Conservation (phyloP, 2,888 invertebrate genomes). For the Stratiomys singularior region DNA sequence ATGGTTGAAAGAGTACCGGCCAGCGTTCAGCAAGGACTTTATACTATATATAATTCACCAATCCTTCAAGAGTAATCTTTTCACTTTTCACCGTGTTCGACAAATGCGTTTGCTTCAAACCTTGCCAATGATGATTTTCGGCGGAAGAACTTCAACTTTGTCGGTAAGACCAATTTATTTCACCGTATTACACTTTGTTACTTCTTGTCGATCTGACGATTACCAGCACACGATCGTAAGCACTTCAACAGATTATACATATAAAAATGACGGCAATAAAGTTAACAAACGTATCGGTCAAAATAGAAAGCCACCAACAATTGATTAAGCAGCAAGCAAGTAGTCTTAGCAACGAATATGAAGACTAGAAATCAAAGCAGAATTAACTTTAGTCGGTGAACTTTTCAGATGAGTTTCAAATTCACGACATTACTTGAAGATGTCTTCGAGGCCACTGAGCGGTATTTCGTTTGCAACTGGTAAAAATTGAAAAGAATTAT, state of each 20-base stretch:
- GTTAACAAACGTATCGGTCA: not conserved
- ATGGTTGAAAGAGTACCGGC: not conserved
- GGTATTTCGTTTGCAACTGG: constrained; percentile 51
- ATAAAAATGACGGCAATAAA: constrained; percentile 5
- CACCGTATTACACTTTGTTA: constrained; percentile 7
- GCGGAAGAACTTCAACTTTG: not conserved
- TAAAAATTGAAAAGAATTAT: constrained; percentile 48
- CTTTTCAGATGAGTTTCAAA: not conserved
- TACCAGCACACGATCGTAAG: not conserved
- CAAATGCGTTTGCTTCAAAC: not conserved
- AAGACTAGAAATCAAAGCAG: not conserved
- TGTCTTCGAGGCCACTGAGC: constrained; percentile 54
- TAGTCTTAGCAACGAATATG: not conserved
- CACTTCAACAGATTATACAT: constrained; percentile 9
- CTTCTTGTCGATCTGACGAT: constrained; percentile 2
- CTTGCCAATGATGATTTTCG: not conserved
- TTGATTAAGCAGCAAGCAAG: not conserved
- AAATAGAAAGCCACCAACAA: constrained; percentile 30
- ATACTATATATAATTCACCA: not conserved
- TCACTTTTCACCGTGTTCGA: not conserved
- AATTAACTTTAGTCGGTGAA: not conserved
- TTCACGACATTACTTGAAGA: constrained; percentile 47
- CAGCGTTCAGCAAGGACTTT: not conserved
- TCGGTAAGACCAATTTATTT: not conserved
- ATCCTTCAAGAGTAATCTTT: not conserved